A percentile compares a stretch with the other conserved stretches of the same genome.
phyloP scores from a whole-genome alignment of 2,113 vertebrate species.

The Leptosomus discolor region DNA sequence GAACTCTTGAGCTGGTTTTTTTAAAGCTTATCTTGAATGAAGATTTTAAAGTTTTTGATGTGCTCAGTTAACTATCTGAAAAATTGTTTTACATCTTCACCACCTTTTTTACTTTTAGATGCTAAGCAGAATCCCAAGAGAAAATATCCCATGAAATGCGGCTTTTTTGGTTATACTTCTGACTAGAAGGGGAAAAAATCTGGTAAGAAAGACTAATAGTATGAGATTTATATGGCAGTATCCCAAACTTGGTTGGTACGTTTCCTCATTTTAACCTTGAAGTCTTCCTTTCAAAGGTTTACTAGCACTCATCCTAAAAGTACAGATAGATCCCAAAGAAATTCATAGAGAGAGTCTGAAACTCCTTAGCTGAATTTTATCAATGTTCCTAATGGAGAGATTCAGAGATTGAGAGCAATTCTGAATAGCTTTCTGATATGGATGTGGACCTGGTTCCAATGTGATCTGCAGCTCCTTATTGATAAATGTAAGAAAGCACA shows the following conservation, averaged over 20 bases:
- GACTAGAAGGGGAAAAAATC: neutral
- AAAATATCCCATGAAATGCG: neutral
- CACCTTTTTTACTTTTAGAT: neutral
- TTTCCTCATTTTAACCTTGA: neutral
- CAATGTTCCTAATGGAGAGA: neutral
- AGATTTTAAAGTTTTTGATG: neutral
- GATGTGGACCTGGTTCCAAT: neutral
- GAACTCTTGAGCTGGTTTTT: neutral
- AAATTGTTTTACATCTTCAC: neutral
- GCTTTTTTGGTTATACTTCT: neutral
- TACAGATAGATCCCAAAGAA: neutral
- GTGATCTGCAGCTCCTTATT: neutral
- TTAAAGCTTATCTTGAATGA: conserved; percentile 12
- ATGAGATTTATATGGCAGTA: neutral
- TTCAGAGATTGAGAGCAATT: neutral
- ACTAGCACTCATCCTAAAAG: neutral
- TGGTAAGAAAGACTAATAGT: neutral
- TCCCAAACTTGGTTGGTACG: neutral
- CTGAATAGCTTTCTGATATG: neutral
- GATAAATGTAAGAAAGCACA: neutral
- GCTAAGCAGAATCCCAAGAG: neutral
- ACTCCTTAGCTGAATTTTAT: neutral
- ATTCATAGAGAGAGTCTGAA: neutral
- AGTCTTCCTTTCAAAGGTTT: neutral
- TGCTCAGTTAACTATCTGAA: neutral